phyloP scores from a whole-genome alignment of 2,888 invertebrate genomes.

The Rhamphomyia laevipes region DNA sequence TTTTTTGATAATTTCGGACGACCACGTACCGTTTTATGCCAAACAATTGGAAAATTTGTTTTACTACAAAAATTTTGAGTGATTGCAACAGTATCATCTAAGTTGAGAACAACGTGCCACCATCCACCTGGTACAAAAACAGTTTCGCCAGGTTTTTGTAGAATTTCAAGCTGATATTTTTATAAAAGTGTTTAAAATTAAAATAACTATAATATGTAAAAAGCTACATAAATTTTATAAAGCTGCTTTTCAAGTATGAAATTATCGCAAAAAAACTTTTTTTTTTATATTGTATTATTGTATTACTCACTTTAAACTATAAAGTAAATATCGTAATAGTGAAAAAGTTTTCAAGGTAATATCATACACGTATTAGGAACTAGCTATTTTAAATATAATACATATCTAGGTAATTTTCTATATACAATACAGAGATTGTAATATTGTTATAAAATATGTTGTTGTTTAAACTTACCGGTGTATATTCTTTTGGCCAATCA shows the following conservation, averaged over 20 bases:
- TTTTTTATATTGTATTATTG: too few relatives aligned
- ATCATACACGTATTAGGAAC: too few relatives aligned
- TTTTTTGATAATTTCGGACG: slow-evolving; percentile 91
- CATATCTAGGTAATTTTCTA: too few relatives aligned
- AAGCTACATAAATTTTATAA: too few relatives aligned
- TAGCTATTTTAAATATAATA: too few relatives aligned
- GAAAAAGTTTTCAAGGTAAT: too few relatives aligned
- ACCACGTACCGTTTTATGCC: slow-evolving; percentile 95
- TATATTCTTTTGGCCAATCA: slow-evolving; percentile 83
- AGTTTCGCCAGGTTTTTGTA: slow-evolving; percentile 93
- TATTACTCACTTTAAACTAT: too few relatives aligned
- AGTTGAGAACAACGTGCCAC: slow-evolving; percentile 99
- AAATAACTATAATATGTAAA: background rate
- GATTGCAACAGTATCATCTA: slow-evolving; percentile 92
- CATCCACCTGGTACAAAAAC: slow-evolving; percentile 98
- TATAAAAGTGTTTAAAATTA: background rate
- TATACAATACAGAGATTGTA: too few relatives aligned
- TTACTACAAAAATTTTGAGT: slow-evolving; percentile 96
- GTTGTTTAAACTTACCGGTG: slow-evolving; percentile 52
- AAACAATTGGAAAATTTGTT: slow-evolving; percentile 93
- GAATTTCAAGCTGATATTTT: slow-evolving; percentile 69
- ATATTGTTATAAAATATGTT: too few relatives aligned
- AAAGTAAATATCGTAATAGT: too few relatives aligned
- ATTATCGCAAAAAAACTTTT: too few relatives aligned
- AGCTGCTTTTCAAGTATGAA: too few relatives aligned